Evolutionary conservation across 2,113 vertebrate species (phyloP).

Genomic region (Tachycineta bicolor): DNA sequence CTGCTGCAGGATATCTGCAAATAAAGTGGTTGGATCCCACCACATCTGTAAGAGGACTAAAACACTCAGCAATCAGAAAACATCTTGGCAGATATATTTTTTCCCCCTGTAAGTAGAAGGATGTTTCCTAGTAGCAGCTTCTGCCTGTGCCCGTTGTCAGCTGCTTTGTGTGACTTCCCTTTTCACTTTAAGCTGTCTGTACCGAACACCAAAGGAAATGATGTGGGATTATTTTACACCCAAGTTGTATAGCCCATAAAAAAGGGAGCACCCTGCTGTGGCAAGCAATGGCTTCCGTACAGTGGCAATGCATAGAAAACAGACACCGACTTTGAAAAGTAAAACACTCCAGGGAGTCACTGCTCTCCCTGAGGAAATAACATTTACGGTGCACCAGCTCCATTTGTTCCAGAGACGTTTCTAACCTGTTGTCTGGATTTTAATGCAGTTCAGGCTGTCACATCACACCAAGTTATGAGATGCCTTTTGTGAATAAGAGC

Average conservation of each 20-base stretch:
- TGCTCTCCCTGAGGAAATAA: constrained; percentile 2
- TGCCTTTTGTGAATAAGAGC: constrained; percentile 19
- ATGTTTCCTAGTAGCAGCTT: constrained; percentile 1
- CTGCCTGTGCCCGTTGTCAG: not conserved
- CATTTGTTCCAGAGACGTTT: constrained; percentile 7
- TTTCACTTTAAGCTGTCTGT: constrained; percentile 50
- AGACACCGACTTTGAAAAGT: constrained; percentile 43
- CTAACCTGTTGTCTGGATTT: constrained; percentile 51
- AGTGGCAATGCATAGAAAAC: constrained; percentile 55
- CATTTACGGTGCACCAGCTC: not conserved
- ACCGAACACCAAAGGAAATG: constrained; percentile 23
- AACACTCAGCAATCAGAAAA: not conserved
- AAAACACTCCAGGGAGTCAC: constrained; percentile 45
- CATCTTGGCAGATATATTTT: not conserved
- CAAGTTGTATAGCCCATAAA: constrained; percentile 46
- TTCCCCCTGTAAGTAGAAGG: not conserved
- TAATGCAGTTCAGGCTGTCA: constrained; percentile 31
- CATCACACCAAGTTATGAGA: not conserved
- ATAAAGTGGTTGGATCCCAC: not conserved
- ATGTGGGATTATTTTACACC: constrained; percentile 64
- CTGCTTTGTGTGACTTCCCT: constrained; percentile 46
- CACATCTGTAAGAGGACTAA: constrained; percentile 12
- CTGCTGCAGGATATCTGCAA: not conserved
- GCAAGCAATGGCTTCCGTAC: constrained; percentile 57
- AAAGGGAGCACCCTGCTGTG: constrained; percentile 59